Evolutionary conservation across 2,113 vertebrate species (phyloP).

Genomic region (Poeciliopsis retropinna): DNA sequence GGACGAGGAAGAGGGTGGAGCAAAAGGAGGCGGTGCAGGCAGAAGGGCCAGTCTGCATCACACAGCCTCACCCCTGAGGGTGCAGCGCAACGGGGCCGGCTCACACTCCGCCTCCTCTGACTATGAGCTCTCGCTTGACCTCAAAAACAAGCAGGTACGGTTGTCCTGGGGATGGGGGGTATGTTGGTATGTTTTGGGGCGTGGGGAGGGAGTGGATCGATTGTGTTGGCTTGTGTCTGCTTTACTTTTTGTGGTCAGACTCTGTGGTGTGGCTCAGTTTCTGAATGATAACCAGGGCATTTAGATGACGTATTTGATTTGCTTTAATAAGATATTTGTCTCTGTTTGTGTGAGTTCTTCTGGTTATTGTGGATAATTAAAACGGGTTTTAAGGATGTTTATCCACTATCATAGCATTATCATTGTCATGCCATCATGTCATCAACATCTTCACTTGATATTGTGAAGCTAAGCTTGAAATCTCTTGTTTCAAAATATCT

Average conservation of each 20-base stretch:
- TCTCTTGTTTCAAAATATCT: neutral
- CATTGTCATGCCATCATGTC: slow-evolving; percentile 38
- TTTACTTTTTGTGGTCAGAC: slow-evolving; percentile 62
- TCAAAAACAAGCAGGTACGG: slow-evolving; percentile 99
- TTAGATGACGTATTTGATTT: neutral
- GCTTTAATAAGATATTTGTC: neutral
- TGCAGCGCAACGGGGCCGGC: slow-evolving; percentile 92
- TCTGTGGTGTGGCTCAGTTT: slow-evolving; percentile 41
- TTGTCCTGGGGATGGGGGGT: slow-evolving; percentile 51
- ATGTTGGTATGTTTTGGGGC: slow-evolving; percentile 35
- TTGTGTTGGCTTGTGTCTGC: slow-evolving; percentile 41
- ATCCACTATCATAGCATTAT: slow-evolving; percentile 33
- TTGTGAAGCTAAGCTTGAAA: neutral
- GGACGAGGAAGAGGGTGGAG: slow-evolving; percentile 80
- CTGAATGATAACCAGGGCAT: slow-evolving; percentile 40
- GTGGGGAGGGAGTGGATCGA: slow-evolving; percentile 9
- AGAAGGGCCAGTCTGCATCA: slow-evolving; percentile 91
- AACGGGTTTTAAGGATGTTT: slow-evolving; percentile 33
- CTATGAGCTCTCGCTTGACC: slow-evolving; percentile 98
- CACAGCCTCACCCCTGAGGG: slow-evolving; percentile 89
- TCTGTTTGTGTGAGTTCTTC: slow-evolving; percentile 2
- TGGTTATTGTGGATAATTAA: slow-evolving; percentile 23
- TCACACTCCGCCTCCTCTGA: slow-evolving; percentile 88
- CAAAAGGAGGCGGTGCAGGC: slow-evolving; percentile 83
- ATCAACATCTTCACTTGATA: slow-evolving; percentile 32